phyloP scores from a whole-genome alignment of 2,113 vertebrate species.

The Aleadryas rufinucha region DNA sequence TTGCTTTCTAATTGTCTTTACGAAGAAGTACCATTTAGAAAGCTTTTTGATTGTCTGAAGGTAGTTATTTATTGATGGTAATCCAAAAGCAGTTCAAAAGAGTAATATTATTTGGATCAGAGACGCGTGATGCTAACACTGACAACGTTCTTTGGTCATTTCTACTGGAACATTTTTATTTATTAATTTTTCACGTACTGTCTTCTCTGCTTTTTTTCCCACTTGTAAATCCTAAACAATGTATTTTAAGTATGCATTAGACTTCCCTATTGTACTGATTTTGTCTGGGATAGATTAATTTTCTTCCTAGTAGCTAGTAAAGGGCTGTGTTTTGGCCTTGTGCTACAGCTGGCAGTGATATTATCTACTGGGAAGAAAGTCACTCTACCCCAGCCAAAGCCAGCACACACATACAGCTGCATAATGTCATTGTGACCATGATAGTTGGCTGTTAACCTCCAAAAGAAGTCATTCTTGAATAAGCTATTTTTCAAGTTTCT shows the following conservation, averaged over 20 bases:
- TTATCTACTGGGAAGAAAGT: background rate
- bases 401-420: background rate
- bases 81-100: background rate
- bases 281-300: background rate
- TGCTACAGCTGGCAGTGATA: background rate
- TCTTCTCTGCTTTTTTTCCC: background rate
- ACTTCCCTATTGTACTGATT: background rate
- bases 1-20: background rate
- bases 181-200: background rate
- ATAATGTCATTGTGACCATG: fast-evolving
- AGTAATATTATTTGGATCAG: background rate
- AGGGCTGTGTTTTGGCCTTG: background rate
- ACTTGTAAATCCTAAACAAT: background rate
- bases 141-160: background rate
- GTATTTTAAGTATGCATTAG: background rate
- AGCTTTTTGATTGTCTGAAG: background rate
- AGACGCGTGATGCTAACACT: background rate
- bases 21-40: background rate
- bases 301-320: background rate
- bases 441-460: background rate
- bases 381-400: background rate
- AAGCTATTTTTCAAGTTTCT: background rate
- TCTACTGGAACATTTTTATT: background rate
- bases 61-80: background rate
- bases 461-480: background rate